Evolutionary conservation across 2,797 vertebrate species (phyloP).

Genomic region (Rhabdomys pumilio): DNA sequence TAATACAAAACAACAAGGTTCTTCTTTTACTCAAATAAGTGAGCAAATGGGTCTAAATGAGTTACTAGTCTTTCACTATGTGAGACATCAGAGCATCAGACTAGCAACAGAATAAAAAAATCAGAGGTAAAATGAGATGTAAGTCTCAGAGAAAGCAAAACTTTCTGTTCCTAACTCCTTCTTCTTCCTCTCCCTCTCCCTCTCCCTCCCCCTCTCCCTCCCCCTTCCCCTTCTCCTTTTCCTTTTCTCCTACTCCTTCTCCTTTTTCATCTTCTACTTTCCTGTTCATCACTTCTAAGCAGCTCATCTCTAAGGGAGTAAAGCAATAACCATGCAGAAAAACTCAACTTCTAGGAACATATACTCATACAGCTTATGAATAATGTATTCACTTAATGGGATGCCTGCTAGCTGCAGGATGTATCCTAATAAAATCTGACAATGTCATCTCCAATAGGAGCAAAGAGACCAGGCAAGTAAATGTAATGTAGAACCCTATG

Average conservation of each 20-base stretch:
- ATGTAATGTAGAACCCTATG: not conserved
- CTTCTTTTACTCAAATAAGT: not conserved
- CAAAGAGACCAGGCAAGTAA: not conserved
- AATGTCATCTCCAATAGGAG: not conserved
- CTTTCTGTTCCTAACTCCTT: not conserved
- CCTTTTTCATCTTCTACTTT: not conserved
- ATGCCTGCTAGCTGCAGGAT: not conserved
- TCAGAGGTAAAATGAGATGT: not conserved
- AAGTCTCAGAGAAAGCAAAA: not conserved
- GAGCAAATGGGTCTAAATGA: not conserved
- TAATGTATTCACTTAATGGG: slow-evolving; percentile 34
- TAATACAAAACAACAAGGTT: not conserved
- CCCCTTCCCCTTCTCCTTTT: not conserved
- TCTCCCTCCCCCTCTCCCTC: no score
- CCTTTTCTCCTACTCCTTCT: not conserved
- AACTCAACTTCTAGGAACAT: not conserved
- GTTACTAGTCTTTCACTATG: not conserved
- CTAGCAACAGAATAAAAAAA: not conserved
- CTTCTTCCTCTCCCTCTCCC: no score
- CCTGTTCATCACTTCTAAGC: not conserved
- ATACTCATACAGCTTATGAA: slow-evolving; percentile 13
- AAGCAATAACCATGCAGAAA: not conserved
- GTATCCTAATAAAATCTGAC: not conserved
- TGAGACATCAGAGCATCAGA: not conserved
- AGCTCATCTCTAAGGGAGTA: not conserved